Evolutionary conservation across 2,888 invertebrate species (phyloP).

Genomic region (Drosophila putrida): DNA sequence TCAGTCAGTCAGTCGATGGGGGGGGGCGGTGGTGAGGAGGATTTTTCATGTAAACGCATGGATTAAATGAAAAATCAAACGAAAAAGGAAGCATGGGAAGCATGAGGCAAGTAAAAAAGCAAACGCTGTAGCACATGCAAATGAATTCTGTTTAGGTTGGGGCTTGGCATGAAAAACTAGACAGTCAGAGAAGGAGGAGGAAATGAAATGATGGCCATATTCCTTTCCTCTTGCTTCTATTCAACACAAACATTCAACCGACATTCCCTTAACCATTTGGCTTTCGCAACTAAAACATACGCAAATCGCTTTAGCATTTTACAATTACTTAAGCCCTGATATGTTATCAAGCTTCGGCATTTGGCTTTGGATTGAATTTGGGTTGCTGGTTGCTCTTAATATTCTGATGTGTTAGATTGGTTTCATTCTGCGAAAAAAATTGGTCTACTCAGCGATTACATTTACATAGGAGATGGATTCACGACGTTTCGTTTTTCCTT

Average conservation of each 20-base stretch:
- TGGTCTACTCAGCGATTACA: conserved; percentile 47
- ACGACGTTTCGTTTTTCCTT: not conserved
- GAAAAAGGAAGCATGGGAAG: conserved; percentile 25
- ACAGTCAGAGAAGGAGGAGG: not conserved
- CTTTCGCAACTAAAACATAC: conserved; percentile 63
- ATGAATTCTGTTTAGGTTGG: conserved; percentile 67
- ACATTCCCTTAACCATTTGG: conserved; percentile 42
- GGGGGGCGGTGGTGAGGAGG: not conserved
- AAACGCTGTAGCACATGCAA: conserved; percentile 63
- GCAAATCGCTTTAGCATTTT: conserved; percentile 64
- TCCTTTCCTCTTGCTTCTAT: not conserved
- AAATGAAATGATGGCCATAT: not conserved
- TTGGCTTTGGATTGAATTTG: conserved; percentile 21
- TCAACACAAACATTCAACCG: conserved; percentile 3
- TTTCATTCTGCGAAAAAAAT: conserved; percentile 37
- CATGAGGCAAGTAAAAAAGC: conserved; percentile 5
- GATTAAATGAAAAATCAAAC: conserved; percentile 77
- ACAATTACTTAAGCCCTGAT: conserved; percentile 70
- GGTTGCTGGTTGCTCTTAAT: conserved; percentile 25
- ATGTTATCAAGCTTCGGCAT: not conserved
- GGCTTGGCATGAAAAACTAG: conserved; percentile 30
- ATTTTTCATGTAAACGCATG: conserved; percentile 67
- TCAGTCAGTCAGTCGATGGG: not conserved
- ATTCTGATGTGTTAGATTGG: conserved; percentile 31
- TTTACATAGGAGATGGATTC: conserved; percentile 53